Base-by-base conservation (phyloP, 2,888 invertebrate species). In the Eupithecia subfuscata region DNA sequence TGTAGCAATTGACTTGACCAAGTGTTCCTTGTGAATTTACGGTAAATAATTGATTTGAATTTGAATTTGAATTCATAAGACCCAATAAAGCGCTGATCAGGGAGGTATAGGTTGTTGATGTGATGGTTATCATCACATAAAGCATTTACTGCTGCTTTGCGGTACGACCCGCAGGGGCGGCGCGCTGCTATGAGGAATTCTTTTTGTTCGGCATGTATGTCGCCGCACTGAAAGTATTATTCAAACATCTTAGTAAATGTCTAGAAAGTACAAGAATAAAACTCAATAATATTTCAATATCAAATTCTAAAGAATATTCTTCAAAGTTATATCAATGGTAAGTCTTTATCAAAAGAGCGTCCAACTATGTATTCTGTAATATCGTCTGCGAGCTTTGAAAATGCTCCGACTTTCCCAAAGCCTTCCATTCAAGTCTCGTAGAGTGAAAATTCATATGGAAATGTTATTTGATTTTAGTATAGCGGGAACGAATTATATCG, bases 391-490 rank as follows among this genome's bases (percentile, higher is more conserved):
- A 43, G 22, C 22, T 63, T 75, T 65, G n/a, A 48, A 70, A 60
- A 74, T 34, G 18, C 30, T 22, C 22, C 34, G 52, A 56, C 64
- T 64, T 64, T 64, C 18, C 30, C 14, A 34, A 64, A 34, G 69
- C 65, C 68, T 70, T 2, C 60, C 63, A 69, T 73, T 73, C 70
- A 64, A 73, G 70, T 63, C 25, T 67, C 73, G 60, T 68, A 63
- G 63, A 73, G 67, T 70, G 70, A 67, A 75, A 70, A 76, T 73
- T 76, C 73, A 73, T 75, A 76, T 73, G 73, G 73, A 73, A 76
- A 76, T 71, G 45, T 70, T 70, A 73, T 75, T 69, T 63, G 75
- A 25, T 60, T 60, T 60, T 5, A 22, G 56, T 14, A 70, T 64
- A 63, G 16, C 63, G 63, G 8, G 64, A 8, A 18, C 16, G 34